phyloP scores from a whole-genome alignment of 2,113 vertebrate species.

The Elaphurus davidianus region DNA sequence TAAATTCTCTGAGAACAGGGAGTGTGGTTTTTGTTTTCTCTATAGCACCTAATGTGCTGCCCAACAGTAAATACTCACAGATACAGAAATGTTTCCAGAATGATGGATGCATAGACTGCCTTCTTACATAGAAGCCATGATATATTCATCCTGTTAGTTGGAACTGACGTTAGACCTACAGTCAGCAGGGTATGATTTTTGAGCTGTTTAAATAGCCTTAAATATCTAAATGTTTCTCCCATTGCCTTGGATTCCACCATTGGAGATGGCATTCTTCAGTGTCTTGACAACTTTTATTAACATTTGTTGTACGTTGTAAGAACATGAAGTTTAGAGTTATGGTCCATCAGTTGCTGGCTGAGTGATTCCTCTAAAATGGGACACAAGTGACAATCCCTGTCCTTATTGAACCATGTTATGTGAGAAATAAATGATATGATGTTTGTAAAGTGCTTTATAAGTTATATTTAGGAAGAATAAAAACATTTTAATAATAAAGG shows the following conservation, averaged over 20 bases:
- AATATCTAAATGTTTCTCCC: not conserved
- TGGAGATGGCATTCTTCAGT: not conserved
- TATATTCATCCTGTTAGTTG: not conserved
- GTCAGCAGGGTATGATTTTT: not conserved
- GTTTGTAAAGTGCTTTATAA: not conserved
- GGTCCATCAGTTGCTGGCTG: not conserved
- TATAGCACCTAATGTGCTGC: not conserved
- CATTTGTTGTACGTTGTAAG: not conserved
- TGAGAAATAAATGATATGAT: not conserved
- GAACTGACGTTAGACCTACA: not conserved
- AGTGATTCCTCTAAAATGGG: not conserved
- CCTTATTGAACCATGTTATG: not conserved
- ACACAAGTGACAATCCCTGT: not conserved
- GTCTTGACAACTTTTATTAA: not conserved
- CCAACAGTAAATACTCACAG: not conserved
- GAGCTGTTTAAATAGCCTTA: not conserved
- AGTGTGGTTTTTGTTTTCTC: not conserved
- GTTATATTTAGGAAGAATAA: slow-evolving; percentile 9
- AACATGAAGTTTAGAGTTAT: not conserved
- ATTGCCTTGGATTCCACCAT: not conserved
- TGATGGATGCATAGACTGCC: not conserved
- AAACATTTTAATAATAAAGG: slow-evolving; percentile 27
- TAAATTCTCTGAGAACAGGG: not conserved
- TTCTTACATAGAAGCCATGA: not conserved
- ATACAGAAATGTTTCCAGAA: not conserved